phyloP scores from a whole-genome alignment of 2,113 vertebrate species.

The Mirza zaza region DNA sequence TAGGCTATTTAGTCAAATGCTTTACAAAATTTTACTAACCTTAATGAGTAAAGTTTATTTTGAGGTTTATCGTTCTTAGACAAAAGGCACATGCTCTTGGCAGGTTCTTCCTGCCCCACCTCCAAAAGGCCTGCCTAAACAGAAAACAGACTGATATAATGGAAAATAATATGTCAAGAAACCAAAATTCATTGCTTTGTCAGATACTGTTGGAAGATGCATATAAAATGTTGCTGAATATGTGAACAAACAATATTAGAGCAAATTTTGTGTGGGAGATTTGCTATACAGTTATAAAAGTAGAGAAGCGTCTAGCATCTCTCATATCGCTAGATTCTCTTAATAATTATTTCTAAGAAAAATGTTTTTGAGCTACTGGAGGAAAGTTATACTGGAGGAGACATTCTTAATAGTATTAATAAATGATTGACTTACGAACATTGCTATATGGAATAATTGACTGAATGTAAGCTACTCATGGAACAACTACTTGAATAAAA shows the following conservation, averaged over 20 bases:
- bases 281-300: slow-evolving; percentile 13
- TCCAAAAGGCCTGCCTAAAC: background rate
- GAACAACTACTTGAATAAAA: background rate
- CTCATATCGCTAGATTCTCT: slow-evolving; percentile 7
- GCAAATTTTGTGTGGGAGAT: slow-evolving; percentile 19
- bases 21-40: background rate
- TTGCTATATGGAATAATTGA: background rate
- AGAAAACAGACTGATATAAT: background rate
- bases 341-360: background rate
- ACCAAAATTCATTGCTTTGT: slow-evolving; percentile 11
- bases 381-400: background rate
- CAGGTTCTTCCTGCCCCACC: background rate
- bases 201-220: slow-evolving; percentile 27
- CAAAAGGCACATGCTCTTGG: background rate
- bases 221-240: slow-evolving; percentile 35
- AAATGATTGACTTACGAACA: background rate
- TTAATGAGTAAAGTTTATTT: slow-evolving; percentile 9
- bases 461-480: background rate
- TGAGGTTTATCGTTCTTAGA: slow-evolving; percentile 34
- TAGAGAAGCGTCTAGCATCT: background rate
- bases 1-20: background rate
- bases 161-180: slow-evolving; percentile 52
- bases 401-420: slow-evolving; percentile 9
- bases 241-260: background rate
- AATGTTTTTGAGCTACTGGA: slow-evolving; percentile 6